Evolutionary conservation across 2,888 invertebrate species (phyloP).

Genomic region (Eumacrocentrus americanus): DNA sequence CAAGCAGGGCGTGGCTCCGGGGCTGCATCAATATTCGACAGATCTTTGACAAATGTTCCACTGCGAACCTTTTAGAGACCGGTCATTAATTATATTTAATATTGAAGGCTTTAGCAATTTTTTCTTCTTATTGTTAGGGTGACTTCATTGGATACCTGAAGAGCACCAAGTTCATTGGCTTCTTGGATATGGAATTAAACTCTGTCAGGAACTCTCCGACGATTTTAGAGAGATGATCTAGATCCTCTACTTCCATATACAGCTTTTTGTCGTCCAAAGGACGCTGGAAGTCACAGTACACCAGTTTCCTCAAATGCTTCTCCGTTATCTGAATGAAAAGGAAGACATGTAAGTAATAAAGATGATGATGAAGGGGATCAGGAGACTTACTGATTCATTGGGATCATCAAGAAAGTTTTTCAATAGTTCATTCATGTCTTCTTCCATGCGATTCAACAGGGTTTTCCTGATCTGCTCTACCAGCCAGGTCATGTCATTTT

Average conservation of each 20-base stretch:
- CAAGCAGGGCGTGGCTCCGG: constrained; percentile 84
- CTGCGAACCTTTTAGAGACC: constrained; percentile 86
- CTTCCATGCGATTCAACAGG: constrained; percentile 67
- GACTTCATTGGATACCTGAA: constrained; percentile 71
- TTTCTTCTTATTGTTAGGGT: too few relatives aligned
- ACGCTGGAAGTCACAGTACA: constrained; percentile 95
- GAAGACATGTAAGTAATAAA: too few relatives aligned
- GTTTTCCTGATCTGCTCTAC: constrained; percentile 73
- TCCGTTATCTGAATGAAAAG: constrained; percentile 74
- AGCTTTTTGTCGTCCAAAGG: constrained; percentile 89
- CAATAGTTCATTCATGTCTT: constrained; percentile 75
- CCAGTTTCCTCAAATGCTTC: constrained; percentile 80
- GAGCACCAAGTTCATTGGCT: constrained; percentile 93
- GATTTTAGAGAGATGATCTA: constrained; percentile 77
- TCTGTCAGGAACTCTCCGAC: constrained; percentile 88
- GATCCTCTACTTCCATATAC: constrained; percentile 75
- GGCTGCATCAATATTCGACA: constrained; percentile 91
- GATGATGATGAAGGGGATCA: too few relatives aligned
- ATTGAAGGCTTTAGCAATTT: too few relatives aligned
- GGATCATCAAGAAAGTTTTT: constrained; percentile 63
- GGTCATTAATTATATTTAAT: too few relatives aligned
- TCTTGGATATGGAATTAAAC: constrained; percentile 93
- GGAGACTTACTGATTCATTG: constrained; percentile 25
- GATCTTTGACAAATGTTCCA: constrained; percentile 91
- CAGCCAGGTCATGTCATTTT: constrained; percentile 81